These are phyloP conservation scores for Rhingia rostrata DNA, from an alignment of 2,888 invertebrate genomes.

Conservation along the genomic window DNA sequence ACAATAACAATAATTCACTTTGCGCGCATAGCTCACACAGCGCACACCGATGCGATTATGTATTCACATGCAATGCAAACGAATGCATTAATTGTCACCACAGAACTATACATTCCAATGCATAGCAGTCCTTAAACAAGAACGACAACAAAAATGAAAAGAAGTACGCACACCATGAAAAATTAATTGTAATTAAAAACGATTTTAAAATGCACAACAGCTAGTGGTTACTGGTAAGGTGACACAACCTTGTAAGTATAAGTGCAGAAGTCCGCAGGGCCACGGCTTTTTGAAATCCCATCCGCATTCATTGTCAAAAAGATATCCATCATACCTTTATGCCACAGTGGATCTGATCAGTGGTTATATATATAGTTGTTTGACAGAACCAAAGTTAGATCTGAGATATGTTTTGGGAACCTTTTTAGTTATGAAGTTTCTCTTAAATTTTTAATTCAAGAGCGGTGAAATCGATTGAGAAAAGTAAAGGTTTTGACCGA, in stretches of 20 bases:
- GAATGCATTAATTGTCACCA: constrained; percentile 52
- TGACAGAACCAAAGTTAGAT: background rate
- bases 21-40: constrained; percentile 7
- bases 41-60: constrained; percentile 5
- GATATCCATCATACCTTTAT: constrained; percentile 12
- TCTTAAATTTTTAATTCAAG: no score
- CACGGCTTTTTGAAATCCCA: constrained; percentile 20
- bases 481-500: no score
- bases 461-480: no score
- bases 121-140: background rate
- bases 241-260: background rate
- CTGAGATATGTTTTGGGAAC: background rate
- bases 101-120: constrained; percentile 47
- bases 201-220: constrained; percentile 34
- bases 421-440: background rate
- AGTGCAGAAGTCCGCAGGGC: background rate
- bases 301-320: constrained; percentile 53
- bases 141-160: constrained; percentile 4
- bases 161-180: constrained; percentile 21
- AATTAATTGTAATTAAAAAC: constrained; percentile 33
- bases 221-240: background rate
- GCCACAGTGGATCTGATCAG: constrained; percentile 15
- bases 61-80: constrained; percentile 29
- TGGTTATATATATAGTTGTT: background rate
- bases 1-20: constrained; percentile 41